phyloP scores from a whole-genome alignment of 2,797 vertebrate genomes.

The Sebastes oblongus region DNA sequence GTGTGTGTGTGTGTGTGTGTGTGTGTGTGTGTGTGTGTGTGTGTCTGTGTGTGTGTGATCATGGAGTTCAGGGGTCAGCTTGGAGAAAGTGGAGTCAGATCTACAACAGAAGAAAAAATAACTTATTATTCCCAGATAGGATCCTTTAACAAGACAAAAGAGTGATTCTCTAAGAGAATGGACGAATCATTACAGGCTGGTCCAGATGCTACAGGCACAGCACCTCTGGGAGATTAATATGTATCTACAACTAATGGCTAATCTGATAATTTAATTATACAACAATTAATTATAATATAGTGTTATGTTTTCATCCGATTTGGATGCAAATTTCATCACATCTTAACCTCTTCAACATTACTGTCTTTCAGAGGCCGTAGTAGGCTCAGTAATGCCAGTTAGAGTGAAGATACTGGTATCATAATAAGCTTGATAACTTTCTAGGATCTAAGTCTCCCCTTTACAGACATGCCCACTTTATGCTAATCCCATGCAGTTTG shows the following conservation, averaged over 20 bases:
- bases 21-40: constrained; percentile 5
- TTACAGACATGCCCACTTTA: not conserved
- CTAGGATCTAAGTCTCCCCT: not conserved
- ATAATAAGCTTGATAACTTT: not conserved
- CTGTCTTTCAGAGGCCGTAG: too few species aligned
- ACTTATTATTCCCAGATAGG: not conserved
- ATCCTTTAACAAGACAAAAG: not conserved
- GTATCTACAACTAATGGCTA: too few species aligned
- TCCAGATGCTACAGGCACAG: not conserved
- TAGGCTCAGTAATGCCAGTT: too few species aligned
- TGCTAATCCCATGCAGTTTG: too few species aligned
- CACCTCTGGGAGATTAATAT: not conserved
- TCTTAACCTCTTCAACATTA: not conserved
- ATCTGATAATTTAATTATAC: not conserved
- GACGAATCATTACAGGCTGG: not conserved
- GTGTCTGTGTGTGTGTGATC: not conserved
- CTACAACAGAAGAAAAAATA: constrained; percentile 27
- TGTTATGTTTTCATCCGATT: not conserved
- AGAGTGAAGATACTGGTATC: too few species aligned
- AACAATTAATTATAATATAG: too few species aligned
- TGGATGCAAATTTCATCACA: not conserved
- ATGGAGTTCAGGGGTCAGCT: constrained; percentile 11
- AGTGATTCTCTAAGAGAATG: too few species aligned
- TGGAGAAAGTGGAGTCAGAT: constrained; percentile 29
- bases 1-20: not conserved